Percentiles rank a stretch among this genome's conserved stretches.
These are phyloP conservation scores for Lanius ludovicianus DNA, from an alignment of 2,113 vertebrate species.

Conservation along the genomic window DNA sequence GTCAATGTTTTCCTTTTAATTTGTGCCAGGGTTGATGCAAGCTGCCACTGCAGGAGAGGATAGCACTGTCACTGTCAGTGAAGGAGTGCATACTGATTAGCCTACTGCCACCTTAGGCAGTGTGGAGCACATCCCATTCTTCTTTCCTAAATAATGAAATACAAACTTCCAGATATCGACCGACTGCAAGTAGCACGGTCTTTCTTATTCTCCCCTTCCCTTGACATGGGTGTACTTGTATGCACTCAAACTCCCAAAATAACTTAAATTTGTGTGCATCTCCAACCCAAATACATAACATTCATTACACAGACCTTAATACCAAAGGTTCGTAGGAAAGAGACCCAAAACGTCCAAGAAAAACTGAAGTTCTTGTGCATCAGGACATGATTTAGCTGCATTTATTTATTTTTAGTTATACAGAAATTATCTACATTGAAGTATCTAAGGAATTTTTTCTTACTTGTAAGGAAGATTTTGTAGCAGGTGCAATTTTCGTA, in stretches of 20 bases:
- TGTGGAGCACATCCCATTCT: not conserved
- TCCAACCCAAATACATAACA: not conserved
- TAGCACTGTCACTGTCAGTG: not conserved
- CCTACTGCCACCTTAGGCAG: not conserved
- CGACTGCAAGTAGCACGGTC: not conserved
- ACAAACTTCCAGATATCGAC: not conserved
- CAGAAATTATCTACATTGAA: not conserved
- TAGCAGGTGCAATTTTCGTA: not conserved
- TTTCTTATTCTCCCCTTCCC: not conserved
- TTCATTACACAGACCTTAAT: not conserved
- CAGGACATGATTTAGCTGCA: not conserved
- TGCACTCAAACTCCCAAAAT: not conserved
- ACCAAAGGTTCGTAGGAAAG: not conserved
- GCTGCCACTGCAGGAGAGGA: not conserved
- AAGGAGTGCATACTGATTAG: not conserved
- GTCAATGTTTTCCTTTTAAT: not conserved
- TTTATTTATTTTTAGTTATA: not conserved
- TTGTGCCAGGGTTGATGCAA: not conserved
- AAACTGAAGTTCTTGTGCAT: not conserved
- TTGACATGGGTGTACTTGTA: not conserved
- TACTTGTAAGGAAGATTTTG: not conserved
- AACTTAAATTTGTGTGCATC: not conserved
- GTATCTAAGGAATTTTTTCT: not conserved
- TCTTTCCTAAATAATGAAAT: not conserved
- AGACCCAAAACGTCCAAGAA: rapidly evolving